A percentile compares a stretch with the other conserved stretches of the same genome.
Evolutionary conservation across 1,140 invertebrate genomes (phyloP).

Genomic region (Brachionus koreanus): DNA sequence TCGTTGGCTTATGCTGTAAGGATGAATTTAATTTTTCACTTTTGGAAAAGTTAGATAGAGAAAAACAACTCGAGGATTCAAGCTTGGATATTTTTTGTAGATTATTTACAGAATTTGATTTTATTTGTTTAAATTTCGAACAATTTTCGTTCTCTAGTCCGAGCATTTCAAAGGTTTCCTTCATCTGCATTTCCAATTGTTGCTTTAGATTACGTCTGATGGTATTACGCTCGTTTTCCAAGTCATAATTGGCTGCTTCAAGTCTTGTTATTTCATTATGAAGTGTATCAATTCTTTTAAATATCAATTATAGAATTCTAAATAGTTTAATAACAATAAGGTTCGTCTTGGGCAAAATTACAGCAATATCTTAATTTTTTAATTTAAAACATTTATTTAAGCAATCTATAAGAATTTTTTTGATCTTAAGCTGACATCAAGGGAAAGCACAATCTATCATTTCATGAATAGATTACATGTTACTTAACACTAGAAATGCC

Average conservation of each 20-base stretch:
- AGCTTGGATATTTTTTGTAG: conserved; percentile 19
- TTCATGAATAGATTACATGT: too few relatives aligned
- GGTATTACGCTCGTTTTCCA: conserved; percentile 37
- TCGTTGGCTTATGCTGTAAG: not conserved
- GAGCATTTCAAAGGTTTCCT: conserved; percentile 39
- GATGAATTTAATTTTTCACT: conserved; percentile 2
- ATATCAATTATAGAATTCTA: not conserved
- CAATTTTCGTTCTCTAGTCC: not conserved
- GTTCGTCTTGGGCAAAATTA: too few relatives aligned
- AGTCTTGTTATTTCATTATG: not conserved
- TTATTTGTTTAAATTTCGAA: not conserved
- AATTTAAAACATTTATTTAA: too few relatives aligned
- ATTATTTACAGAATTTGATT: conserved; percentile 9
- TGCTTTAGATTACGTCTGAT: conserved; percentile 14
- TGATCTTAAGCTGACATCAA: too few relatives aligned
- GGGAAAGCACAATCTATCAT: too few relatives aligned
- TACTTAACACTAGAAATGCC: too few relatives aligned
- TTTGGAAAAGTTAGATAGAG: not conserved
- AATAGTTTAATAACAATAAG: not conserved
- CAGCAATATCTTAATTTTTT: too few relatives aligned
- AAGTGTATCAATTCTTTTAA: not conserved
- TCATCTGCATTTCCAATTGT: conserved; percentile 16
- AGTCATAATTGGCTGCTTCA: conserved; percentile 26
- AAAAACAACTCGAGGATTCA: not conserved
- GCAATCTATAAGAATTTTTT: too few relatives aligned